phyloP scores from a whole-genome alignment of 1,140 invertebrate genomes.

The Ephestia elutella region DNA sequence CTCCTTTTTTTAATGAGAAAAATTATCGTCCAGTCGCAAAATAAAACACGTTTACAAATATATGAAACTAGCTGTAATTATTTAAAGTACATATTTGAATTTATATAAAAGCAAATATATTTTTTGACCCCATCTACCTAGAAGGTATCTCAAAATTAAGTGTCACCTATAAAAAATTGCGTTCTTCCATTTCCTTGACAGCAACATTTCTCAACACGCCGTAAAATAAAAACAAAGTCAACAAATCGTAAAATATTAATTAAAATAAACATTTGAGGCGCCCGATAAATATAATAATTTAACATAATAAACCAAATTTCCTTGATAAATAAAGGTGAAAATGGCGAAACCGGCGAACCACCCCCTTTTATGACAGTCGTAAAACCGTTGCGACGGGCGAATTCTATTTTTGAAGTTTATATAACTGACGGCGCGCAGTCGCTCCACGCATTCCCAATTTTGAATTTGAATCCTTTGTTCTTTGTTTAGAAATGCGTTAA shows the following conservation, averaged over 20 bases:
- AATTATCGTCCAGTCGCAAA: too few relatives aligned
- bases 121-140: too few relatives aligned
- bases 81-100: too few relatives aligned
- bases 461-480: conserved; percentile 36
- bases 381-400: conserved; percentile 39
- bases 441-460: conserved; percentile 23
- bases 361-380: conserved; percentile 44
- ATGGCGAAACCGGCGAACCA: conserved; percentile 24
- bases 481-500: conserved; percentile 34
- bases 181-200: too few relatives aligned
- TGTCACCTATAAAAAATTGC: too few relatives aligned
- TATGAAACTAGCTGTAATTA: too few relatives aligned
- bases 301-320: conserved; percentile 20
- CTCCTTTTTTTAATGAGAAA: too few relatives aligned
- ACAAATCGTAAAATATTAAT: conserved; percentile 6
- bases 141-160: too few relatives aligned
- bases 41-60: too few relatives aligned
- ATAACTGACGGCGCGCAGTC: conserved; percentile 34
- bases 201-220: background rate
- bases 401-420: conserved; percentile 57
- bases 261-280: background rate
- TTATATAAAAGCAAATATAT: too few relatives aligned
- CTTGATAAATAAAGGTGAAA: conserved; percentile 38
- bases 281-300: conserved; percentile 4
- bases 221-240: background rate